Evolutionary conservation across 2,888 invertebrate species (phyloP), one percentile per base, ranked within the genome.

Genomic region (Drosophila falleni): DNA sequence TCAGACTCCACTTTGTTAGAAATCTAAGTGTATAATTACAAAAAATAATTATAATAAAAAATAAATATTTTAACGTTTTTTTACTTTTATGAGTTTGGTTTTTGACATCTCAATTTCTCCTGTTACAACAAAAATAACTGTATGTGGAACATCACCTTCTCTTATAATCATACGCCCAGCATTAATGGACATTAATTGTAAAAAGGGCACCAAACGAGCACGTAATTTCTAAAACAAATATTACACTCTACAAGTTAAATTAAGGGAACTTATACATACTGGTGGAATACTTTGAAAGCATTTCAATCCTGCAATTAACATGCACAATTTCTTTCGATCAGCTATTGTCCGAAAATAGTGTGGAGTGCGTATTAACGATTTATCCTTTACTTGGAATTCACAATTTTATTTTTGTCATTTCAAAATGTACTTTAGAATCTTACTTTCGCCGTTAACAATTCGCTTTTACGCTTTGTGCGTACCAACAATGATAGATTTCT

Each of bases 101-200:
- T 33, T 13, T 4, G 23, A 19, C 46, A 90, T 77, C 35, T 86
- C 81, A 11, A 94, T 93, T 84, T 94, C 94, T 3, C 96, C 96
- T 0, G 93, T 93, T 5, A 95, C 91, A 50, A 96, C 93, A 89
- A 95, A 96, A 90, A 95, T 96, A 50, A 96, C 88, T 0, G 94
- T 94, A 61, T 93, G 92, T 0, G 96, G 94, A 3, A 92, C 91
- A 61, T 95, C 94, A 11, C 94, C 94, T 87, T 96, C 94, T 11
- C 94, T 94, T 0, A 96, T 94, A 49, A 96, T 94, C 1, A 93
- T 92, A 0, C 95, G 93, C 0, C 94, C 94, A 0, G 95, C 93
- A 3, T 93, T 92, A 63, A 94, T 94, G 83, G 95, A 95, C 76
- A 94, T 94, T 91, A 95, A 96, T 80, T 94, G 94, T 0, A 95